Base-by-base conservation (phyloP, 2,797 vertebrate genomes). In the Synanceia verrucosa region DNA sequence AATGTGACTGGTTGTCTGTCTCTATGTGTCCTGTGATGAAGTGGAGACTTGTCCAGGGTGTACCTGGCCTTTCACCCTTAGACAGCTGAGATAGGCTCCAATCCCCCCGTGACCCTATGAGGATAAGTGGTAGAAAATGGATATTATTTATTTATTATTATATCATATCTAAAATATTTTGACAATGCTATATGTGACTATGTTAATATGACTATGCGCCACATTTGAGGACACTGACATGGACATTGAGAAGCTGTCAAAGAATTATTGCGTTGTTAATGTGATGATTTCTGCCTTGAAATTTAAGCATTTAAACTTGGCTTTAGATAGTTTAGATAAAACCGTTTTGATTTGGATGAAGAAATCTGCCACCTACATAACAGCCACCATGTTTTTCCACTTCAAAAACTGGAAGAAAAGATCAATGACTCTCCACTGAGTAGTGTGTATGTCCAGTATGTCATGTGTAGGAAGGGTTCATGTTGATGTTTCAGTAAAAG, bases 381-480 rank as follows among this genome's bases (percentile, higher is more conserved):
- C 21, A 57, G 26, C 21, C 24, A 75, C 31, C 18, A 39, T 33
- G 28, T 76, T 62, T 62, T 47, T 69, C 19, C 13, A 43, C 21
- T 75, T 64, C 24, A 2, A 67, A 67, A 70, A 61, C 34, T 78
- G 48, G 80, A 75, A 47, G 47, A 57, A 58, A 51, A 61, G 51
- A 76, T 65, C 26, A 80, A 59, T 76, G 37, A 61, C 46, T 29
- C 51, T 79, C 58, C 70, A 66, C 37, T 48, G 64, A 67, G 51
- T 18, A 31, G 34, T 73, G 60, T 5, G n/a, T 51, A 68, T 36
- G 62, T 73, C 73, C 57, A 14, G 41, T 43, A 29, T 68, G 58
- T 71, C 46, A 57, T 60, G 67, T 76, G 79, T 74, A 71, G 81
- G 79, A 86, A 72, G 66, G 51, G 3, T 69, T 79, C 18, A 46